These are phyloP conservation scores for Conger conger DNA, from an alignment of 2,113 vertebrate genomes.

Conservation along the genomic window DNA sequence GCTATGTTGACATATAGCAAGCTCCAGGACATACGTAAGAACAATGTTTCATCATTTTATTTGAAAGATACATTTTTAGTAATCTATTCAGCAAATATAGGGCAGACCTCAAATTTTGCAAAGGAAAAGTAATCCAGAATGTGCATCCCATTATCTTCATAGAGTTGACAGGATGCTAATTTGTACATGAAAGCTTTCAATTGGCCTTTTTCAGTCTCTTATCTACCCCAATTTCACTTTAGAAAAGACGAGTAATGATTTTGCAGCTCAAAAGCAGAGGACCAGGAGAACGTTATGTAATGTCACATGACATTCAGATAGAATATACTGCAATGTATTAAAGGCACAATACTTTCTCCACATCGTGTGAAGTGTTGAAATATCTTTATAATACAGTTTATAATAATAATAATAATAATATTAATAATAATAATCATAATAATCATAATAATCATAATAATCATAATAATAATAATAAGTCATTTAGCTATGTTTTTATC, in stretches of 20 bases:
- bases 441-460: no score
- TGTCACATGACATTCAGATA: background rate
- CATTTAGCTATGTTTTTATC: no score
- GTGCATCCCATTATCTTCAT: background rate
- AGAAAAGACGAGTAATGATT: background rate
- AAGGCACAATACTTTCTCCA: no score
- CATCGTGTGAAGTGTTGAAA: no score
- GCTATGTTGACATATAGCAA: background rate
- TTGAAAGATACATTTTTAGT: no score
- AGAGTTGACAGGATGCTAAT: background rate
- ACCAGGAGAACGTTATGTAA: background rate
- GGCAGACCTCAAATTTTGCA: background rate
- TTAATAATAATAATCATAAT: no score
- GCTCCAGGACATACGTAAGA: background rate
- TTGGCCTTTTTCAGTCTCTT: background rate
- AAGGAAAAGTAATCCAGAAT: background rate
- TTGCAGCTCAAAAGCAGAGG: background rate
- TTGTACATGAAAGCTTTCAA: background rate
- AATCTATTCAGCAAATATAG: background rate
- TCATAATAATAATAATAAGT: no score
- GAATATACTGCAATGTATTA: no score
- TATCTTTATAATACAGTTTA: no score
- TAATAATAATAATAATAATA: no score
- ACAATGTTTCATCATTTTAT: background rate
- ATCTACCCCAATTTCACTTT: background rate